A percentile compares a stretch with the other conserved stretches of the same genome.
These are phyloP conservation scores for Troides oblongomaculatus DNA, from an alignment of 2,888 invertebrate genomes.

Conservation along the genomic window DNA sequence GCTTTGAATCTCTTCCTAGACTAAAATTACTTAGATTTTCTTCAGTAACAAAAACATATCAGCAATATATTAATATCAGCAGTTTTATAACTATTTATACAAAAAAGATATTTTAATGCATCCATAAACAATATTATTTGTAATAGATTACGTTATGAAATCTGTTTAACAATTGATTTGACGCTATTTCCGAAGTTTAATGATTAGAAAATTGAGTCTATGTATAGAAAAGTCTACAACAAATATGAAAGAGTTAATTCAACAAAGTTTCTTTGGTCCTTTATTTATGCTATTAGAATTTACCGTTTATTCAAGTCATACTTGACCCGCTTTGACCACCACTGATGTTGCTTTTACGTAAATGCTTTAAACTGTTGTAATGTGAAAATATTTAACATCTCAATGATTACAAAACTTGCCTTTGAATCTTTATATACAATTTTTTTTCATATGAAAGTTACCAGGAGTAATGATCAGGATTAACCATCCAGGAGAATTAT, in stretches of 20 bases:
- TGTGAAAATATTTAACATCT: neutral
- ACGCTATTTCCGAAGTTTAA: constrained; percentile 9
- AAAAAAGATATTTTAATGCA: too few species aligned
- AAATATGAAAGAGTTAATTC: neutral
- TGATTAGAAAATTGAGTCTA: constrained; percentile 7
- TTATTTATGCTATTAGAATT: constrained; percentile 53
- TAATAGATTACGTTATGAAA: neutral
- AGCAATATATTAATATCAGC: too few species aligned
- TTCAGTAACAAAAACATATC: too few species aligned
- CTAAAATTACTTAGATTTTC: too few species aligned
- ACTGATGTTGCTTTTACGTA: constrained; percentile 36
- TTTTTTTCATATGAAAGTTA: neutral
- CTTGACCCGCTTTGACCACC: constrained; percentile 43
- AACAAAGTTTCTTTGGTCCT: constrained; percentile 40
- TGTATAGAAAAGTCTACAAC: neutral
- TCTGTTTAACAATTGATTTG: constrained; percentile 9
- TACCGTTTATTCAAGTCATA: constrained; percentile 52
- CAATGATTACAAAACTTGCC: neutral
- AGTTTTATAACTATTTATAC: too few species aligned
- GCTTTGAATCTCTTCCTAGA: too few species aligned
- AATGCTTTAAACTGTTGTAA: constrained; percentile 11
- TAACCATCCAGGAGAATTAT: too few species aligned
- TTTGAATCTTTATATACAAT: neutral
- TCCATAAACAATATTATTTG: neutral
- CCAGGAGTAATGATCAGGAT: neutral